Evolutionary conservation across 2,888 invertebrate species (phyloP).

Genomic region (Apodemia hepburni): DNA sequence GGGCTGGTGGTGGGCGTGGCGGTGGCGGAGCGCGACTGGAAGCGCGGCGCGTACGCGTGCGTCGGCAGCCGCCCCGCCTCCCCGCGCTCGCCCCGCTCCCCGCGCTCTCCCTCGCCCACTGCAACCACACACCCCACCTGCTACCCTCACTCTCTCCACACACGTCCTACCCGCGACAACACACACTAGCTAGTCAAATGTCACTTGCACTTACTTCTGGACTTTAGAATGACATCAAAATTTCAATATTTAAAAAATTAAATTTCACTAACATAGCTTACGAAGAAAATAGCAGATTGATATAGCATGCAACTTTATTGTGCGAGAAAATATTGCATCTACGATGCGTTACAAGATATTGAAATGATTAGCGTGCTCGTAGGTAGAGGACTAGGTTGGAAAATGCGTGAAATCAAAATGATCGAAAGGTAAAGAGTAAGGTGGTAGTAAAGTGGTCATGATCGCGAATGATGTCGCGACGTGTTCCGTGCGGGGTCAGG

Average conservation of each 20-base stretch:
- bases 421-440: slow-evolving; percentile 69
- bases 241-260: background rate
- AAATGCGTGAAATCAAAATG: slow-evolving; percentile 68
- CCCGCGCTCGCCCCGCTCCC: slow-evolving; percentile 40
- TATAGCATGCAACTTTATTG: slow-evolving; percentile 41
- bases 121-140: slow-evolving; percentile 28
- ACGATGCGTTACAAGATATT: slow-evolving; percentile 22
- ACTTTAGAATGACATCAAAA: background rate
- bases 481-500: slow-evolving; percentile 77
- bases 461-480: slow-evolving; percentile 65
- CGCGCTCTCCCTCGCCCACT: slow-evolving; percentile 26
- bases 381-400: slow-evolving; percentile 67
- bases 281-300: slow-evolving; percentile 31
- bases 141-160: slow-evolving; percentile 25
- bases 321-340: slow-evolving; percentile 21
- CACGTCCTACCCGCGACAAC: background rate
- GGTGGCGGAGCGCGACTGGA: slow-evolving; percentile 92
- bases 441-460: slow-evolving; percentile 76
- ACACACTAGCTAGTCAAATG: slow-evolving; percentile 14
- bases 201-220: background rate
- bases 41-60: slow-evolving; percentile 83
- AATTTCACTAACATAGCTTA: slow-evolving; percentile 13
- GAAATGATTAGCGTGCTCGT: slow-evolving; percentile 62
- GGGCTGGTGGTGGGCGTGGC: slow-evolving; percentile 97
- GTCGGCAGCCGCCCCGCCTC: slow-evolving; percentile 66